Evolutionary conservation across 53 echinoderm and acorn worm genomes (phyloP), one percentile per base, ranked within the genome.

Genomic region (Stichopus horrens): DNA sequence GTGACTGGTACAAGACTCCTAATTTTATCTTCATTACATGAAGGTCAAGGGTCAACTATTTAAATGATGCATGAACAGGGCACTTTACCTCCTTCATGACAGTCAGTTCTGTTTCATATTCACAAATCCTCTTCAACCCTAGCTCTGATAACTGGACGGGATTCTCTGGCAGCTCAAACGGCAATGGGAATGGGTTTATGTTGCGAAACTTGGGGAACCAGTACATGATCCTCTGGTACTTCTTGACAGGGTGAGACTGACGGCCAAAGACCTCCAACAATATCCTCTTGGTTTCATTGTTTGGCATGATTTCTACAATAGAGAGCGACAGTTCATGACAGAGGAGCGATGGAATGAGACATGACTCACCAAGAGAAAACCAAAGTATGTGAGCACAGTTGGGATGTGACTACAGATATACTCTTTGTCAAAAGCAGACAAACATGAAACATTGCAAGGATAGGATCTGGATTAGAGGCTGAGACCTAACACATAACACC

Each of bases 151-250:
- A 65, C 76, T 93, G 91, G 75, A 94, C 76, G 57, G 94, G 94
- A 66, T 99, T 92, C 0, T 52, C 80, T 5, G 99, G 99, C 80
- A 99, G 65, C 57, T 91, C 94, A 77, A 94, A 91, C 9, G 99
- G 99, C 9, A 99, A 91, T 9, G 99, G 99, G 90, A 99, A 99
- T 58, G 99, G 99, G 88, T 99, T 99, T 89, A 99, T 90, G 90
- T 99, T 92, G 74, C 96, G 88, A 83, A 99, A 96, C 83, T 96
- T 95, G 67, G 95, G 95, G 88, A 99, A 96, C 99, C 99, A 99
- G 90, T 99, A 99, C 96, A 99, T 95, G 76, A 99, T 89, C 77
- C 99, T 87, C 59, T 94, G 96, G 88, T 95, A 95, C 90, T 99
- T 99, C 94, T 94, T 99, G 88, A 99, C 83, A 9, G 99, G 96